Percentiles rank a stretch among this genome's conserved stretches.
These are phyloP conservation scores for Castor canadensis DNA, from an alignment of 2,113 vertebrate genomes.

Conservation along the genomic window DNA sequence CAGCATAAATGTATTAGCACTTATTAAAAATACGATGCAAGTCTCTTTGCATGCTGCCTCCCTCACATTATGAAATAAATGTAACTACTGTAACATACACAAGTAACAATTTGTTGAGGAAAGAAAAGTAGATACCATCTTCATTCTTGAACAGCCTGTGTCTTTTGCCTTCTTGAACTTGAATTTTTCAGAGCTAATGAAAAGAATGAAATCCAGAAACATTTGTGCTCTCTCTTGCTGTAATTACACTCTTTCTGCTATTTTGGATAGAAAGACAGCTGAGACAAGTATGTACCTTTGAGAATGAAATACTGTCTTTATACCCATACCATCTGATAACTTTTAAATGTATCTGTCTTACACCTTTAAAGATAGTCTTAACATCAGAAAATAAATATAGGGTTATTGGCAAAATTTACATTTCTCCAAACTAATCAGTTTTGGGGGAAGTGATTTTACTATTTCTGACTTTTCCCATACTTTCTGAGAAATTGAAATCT, in stretches of 20 bases:
- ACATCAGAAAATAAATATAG: not conserved
- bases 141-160: not conserved
- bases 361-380: not conserved
- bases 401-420: not conserved
- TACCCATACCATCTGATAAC: not conserved
- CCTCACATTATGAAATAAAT: constrained; percentile 65
- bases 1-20: constrained; percentile 62
- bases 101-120: not conserved
- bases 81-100: constrained; percentile 35
- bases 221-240: not conserved
- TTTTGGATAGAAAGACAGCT: not conserved
- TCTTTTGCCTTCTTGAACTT: constrained; percentile 5
- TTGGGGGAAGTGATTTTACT: not conserved
- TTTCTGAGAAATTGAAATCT: not conserved
- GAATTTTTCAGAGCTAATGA: no score
- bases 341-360: not conserved
- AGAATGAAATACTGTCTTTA: not conserved
- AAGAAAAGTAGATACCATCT: not conserved
- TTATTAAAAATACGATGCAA: constrained; percentile 75
- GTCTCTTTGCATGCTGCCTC: constrained; percentile 62
- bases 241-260: not conserved
- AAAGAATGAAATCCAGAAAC: not conserved
- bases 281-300: not conserved
- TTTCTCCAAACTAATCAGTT: not conserved
- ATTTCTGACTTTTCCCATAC: not conserved